Base-by-base conservation (phyloP, 2,113 vertebrate genomes). In the Himantopus leucocephalus region DNA sequence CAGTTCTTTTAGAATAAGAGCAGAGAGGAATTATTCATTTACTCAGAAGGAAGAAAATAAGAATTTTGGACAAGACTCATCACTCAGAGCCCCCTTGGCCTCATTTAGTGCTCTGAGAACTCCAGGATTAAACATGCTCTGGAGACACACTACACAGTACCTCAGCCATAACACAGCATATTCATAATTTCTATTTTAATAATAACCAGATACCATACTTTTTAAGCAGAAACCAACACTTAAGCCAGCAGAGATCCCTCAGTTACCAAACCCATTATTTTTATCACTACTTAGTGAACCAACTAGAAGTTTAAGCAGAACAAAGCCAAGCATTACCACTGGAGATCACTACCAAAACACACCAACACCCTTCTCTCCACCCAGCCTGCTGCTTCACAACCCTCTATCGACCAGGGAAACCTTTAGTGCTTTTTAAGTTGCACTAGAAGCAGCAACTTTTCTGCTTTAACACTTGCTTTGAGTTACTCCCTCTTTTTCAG, bases 121-220 rank as follows among this genome's bases (percentile, higher is more conserved):
- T 47, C 17, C 39, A 60, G 53, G 32, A 34, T 43, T 41, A 60
- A 88, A 14, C 24, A 12, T 10, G 16, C 41, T 71, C 66, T 10
- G 10, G 14, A 50, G 39, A 39, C n/a, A 64, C 27, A 22, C 43
- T 24, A 6, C 59, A 34, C 32, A 41, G 23, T 4, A 7, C 35
- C 58, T 80, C 73, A 60, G 41, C 62, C 63, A 5, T 37, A 19
- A 1, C 30, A 17, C 26, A 66, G 15, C 15, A 32, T 34, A 5
- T 5, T 12, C 45, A 11, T 32, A 26, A 26, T 1, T 35, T 19
- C 21, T 12, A 1, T 15, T 58, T 77, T 5, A 59, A 14, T 10
- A 59, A 22, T 1, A 67, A 1, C 9, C 14, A 35, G 5, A 4
- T 2, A 8, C 1, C 3, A 5, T 3, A 7, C 4, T 27, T 63